Evolutionary conservation across 2,888 invertebrate species (phyloP).

Genomic region (Julus scandinavius): DNA sequence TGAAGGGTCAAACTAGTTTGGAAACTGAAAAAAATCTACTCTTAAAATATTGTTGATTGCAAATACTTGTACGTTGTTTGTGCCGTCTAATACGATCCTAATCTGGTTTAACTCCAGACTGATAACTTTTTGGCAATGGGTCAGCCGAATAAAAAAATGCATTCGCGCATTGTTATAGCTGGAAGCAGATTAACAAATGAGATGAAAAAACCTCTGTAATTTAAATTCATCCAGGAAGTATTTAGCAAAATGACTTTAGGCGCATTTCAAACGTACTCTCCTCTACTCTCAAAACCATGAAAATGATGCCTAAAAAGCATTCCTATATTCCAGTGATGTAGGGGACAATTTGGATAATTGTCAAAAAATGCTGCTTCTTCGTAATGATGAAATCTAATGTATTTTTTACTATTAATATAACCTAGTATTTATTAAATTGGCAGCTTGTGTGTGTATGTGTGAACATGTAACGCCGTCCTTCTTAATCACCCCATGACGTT

Average conservation of each 20-base stretch:
- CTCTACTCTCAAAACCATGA: not conserved
- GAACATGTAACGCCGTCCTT: too few species aligned
- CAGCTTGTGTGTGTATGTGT: too few species aligned
- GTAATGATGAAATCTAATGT: too few species aligned
- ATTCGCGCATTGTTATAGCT: not conserved
- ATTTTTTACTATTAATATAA: too few species aligned
- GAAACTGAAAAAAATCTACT: too few species aligned
- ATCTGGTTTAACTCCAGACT: not conserved
- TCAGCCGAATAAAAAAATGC: not conserved
- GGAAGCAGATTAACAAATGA: slow-evolving; percentile 24
- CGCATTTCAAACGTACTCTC: not conserved
- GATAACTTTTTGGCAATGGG: not conserved
- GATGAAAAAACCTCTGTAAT: not conserved
- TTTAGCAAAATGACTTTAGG: not conserved
- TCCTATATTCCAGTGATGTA: too few species aligned
- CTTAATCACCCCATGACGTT: too few species aligned
- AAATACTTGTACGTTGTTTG: not conserved
- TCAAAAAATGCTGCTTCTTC: too few species aligned
- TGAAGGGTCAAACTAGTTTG: too few species aligned
- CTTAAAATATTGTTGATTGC: too few species aligned
- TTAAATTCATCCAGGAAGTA: not conserved
- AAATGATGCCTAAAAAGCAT: too few species aligned
- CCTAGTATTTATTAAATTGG: too few species aligned
- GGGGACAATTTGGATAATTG: not conserved
- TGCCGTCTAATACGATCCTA: not conserved